Evolutionary conservation across 2,113 vertebrate genomes (phyloP), one percentile per base, ranked within the genome.

Genomic region (Grammomys dolichurus): DNA sequence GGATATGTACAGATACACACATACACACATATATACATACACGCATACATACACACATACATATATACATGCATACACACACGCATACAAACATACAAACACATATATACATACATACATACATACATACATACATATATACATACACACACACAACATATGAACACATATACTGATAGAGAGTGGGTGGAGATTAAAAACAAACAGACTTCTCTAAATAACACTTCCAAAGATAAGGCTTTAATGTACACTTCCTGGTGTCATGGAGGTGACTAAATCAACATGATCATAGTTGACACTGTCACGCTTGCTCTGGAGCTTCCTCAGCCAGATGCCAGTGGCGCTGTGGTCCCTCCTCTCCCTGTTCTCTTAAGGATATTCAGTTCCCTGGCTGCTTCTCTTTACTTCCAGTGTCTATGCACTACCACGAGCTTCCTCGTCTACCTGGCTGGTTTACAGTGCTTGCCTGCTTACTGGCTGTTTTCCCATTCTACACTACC

Each of bases 381-480:
- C 10, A 20, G 26, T 36, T 56, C 85, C 51, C 87, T 43, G 65
- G 5, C 22, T 3, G 22, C 33, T 76, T 86, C 67, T 86, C 56
- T 93, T 77, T 58, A 9, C 4, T 54, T 82, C 72, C 73, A 48
- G 0, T 24, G 22, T 73, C 36, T 60, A 69, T 20, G 33, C 43
- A 51, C 43, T 26, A 26, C 1, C 2, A 14, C 63, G 48, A 24
- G 7, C 24, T 70, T 67, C 77, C 40, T 26, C 17, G 0, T 28
- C 60, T 60, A 65, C 58, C 28, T 13, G 76, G 63, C 13, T 78
- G 7, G 7, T 31, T 88, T 67, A 58, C 89, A 78, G 46, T 87
- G 69, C 54, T 63, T 40, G 0, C 12, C 0, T 7, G 0, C 56
- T 46, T 31, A 5, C 48, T 24, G 17, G 22, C 48, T 51, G 10